Evolutionary conservation across 2,888 invertebrate genomes (phyloP).

Genomic region (Agelastica alni): DNA sequence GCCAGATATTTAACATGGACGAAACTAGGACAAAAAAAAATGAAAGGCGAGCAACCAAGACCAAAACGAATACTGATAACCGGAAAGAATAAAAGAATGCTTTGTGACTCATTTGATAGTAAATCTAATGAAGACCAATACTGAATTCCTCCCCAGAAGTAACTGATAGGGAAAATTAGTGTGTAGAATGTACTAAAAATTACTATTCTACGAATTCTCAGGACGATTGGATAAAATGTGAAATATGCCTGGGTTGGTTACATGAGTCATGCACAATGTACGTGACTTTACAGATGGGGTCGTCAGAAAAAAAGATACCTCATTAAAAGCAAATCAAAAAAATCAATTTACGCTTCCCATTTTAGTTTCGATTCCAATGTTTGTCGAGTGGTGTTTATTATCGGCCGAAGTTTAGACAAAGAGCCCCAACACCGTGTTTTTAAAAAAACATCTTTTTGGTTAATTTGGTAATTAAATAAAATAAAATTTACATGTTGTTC

Average conservation of each 20-base stretch:
- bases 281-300: neutral
- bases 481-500: slow-evolving; percentile 1
- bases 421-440: neutral
- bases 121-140: neutral
- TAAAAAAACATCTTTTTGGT: too few species aligned
- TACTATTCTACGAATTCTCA: neutral
- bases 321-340: neutral
- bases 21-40: neutral
- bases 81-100: neutral
- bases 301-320: neutral
- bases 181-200: neutral
- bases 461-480: neutral
- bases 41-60: neutral
- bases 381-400: neutral
- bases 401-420: neutral
- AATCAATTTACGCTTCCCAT: neutral
- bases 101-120: too few species aligned
- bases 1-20: neutral
- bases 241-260: neutral
- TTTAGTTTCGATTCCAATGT: slow-evolving; percentile 1
- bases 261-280: neutral
- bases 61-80: too few species aligned
- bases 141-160: neutral
- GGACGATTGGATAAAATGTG: neutral
- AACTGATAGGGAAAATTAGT: neutral